These are phyloP conservation scores for Eilema griseolum DNA, from an alignment of 2,888 invertebrate genomes.

Conservation along the genomic window DNA sequence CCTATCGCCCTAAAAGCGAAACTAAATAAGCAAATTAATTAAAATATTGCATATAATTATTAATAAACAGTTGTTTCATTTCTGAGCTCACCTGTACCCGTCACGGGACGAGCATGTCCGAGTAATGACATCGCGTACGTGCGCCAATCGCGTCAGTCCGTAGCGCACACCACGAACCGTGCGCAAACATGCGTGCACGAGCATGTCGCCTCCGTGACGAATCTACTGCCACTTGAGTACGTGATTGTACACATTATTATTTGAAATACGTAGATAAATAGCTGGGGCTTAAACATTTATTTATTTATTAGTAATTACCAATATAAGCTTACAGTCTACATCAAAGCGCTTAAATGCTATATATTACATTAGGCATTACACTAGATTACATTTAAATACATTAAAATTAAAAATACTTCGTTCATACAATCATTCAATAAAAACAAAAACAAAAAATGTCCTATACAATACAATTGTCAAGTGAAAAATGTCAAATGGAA, in stretches of 20 bases:
- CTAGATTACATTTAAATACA: too few species aligned
- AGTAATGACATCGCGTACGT: constrained; percentile 80
- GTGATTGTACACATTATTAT: constrained; percentile 7
- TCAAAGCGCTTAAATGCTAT: too few species aligned
- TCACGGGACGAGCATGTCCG: constrained; percentile 61
- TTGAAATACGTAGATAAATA: constrained; percentile 2
- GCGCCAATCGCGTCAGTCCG: constrained; percentile 65
- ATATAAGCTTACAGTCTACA: too few species aligned
- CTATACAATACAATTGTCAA: too few species aligned
- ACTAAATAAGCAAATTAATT: too few species aligned
- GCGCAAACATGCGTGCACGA: constrained; percentile 66
- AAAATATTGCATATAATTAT: neutral
- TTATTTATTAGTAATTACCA: too few species aligned
- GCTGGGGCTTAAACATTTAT: neutral
- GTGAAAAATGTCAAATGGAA: too few species aligned
- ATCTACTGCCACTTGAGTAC: constrained; percentile 13
- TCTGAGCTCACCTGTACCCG: constrained; percentile 56
- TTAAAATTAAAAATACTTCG: too few species aligned
- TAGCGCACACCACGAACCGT: constrained; percentile 60
- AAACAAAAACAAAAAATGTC: too few species aligned
- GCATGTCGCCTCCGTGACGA: constrained; percentile 43
- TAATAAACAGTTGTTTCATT: constrained; percentile 34
- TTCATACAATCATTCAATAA: too few species aligned
- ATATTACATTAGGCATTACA: too few species aligned
- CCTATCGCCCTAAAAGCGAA: neutral